Evolutionary conservation across 2,113 vertebrate genomes (phyloP), one percentile per base, ranked within the genome.

Genomic region (Sporophila hypoxantha): DNA sequence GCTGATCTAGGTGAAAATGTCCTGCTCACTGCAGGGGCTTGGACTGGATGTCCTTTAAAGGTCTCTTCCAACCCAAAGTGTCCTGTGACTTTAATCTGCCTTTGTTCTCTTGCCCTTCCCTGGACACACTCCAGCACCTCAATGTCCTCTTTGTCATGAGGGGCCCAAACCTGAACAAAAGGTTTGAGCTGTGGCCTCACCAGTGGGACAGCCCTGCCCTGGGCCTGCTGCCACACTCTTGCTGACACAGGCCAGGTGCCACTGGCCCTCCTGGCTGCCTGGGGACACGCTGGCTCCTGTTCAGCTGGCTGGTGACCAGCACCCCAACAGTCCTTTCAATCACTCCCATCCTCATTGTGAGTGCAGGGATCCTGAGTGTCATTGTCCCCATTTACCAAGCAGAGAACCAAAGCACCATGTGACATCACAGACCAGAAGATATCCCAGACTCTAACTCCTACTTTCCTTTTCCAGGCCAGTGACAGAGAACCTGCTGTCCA

Each of bases 161-260:
- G 6, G 49, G 8, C 17, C 60, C 47, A 39, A 62, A 74, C 12
- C 36, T 21, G 16, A 56, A 46, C 11, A 52, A 8, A 27, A 29
- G 2, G 18, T 50, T 36, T 0, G 0, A 73, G 29, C 12, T 36
- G 41, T 26, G 7, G 41, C 29, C 62, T 76, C 57, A 3, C 5
- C 50, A 55, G 23, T 10, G 46, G 16, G 3, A 70, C 13, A 23
- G 5, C 39, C 52, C 50, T 44, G 23, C 34, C 23, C 69, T n/a
- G 16, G 6, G 44, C 59, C 41, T 57, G 70, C 41, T 84, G 64
- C 13, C 59, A 50, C 11, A 2, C 6, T 7, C 3, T 1, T 37
- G 10, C 41, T 66, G 41, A 46, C 3, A 2, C 25, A 41, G 3
- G n/a, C 47, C 70, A 79, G 37, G 30, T 59, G 39, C 32, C 36